Evolutionary conservation across 92 coral and sea anemone genomes (phyloP).

Genomic region (Pocillopora grandis): DNA sequence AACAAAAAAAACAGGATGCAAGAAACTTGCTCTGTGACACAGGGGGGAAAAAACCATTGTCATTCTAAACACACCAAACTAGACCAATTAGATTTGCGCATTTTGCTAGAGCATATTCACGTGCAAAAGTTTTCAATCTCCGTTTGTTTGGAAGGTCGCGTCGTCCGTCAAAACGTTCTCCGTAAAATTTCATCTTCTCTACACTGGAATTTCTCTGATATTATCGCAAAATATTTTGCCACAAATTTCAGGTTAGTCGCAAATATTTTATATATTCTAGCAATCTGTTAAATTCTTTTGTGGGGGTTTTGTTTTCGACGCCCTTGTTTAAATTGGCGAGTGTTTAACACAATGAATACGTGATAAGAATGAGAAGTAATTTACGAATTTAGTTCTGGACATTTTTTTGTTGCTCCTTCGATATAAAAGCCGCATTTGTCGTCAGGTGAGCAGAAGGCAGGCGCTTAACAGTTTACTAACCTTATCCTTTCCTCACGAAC

Average conservation of each 20-base stretch:
- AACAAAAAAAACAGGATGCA: too few relatives aligned
- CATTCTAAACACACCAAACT: background rate
- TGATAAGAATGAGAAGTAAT: too few relatives aligned
- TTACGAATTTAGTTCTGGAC: too few relatives aligned
- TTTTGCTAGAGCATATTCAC: conserved; percentile 9
- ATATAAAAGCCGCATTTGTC: too few relatives aligned
- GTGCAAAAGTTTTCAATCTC: conserved; percentile 1
- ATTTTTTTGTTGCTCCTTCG: too few relatives aligned
- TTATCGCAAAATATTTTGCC: background rate
- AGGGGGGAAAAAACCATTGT: background rate
- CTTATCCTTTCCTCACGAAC: too few relatives aligned
- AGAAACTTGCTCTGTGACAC: background rate
- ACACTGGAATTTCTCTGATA: conserved; percentile 7
- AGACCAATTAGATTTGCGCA: conserved; percentile 5
- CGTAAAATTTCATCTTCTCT: background rate
- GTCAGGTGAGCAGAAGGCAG: too few relatives aligned
- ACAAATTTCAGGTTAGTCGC: conserved; percentile 26
- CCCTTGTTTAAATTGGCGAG: background rate
- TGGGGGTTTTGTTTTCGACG: too few relatives aligned
- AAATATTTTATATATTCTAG: background rate
- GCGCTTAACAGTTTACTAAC: too few relatives aligned
- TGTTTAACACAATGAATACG: too few relatives aligned
- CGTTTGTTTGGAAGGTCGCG: background rate
- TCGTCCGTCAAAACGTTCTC: background rate
- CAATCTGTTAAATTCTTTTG: background rate